These are phyloP conservation scores for Synodontis membranacea DNA, from an alignment of 2,113 vertebrate genomes.

Conservation along the genomic window DNA sequence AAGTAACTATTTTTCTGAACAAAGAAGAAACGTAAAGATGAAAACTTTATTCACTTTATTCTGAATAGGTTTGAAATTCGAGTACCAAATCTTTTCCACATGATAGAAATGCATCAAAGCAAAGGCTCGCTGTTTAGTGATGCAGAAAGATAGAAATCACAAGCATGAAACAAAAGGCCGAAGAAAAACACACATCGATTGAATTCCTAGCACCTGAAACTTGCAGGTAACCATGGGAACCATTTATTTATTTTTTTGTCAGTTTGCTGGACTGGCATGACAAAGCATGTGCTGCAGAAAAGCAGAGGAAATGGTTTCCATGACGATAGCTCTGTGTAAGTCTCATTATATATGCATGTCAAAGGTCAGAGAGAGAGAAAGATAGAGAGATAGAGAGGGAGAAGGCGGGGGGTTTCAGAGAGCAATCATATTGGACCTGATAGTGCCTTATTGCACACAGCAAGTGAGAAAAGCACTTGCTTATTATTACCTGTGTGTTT, in stretches of 20 bases:
- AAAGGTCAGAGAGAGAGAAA: conserved; percentile 17
- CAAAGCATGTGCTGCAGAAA: conserved; percentile 46
- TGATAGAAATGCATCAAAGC: background rate
- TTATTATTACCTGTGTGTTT: background rate
- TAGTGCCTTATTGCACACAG: background rate
- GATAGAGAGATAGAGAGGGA: background rate
- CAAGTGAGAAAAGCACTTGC: background rate
- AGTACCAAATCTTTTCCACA: background rate
- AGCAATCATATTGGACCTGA: background rate
- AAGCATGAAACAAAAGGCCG: background rate
- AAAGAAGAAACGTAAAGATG: too few relatives aligned
- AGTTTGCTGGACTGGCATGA: conserved; percentile 47
- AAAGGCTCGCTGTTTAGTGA: background rate
- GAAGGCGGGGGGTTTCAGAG: background rate
- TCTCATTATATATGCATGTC: background rate
- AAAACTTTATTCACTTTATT: background rate
- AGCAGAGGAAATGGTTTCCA: conserved; percentile 28
- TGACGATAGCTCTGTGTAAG: background rate
- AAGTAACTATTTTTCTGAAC: background rate
- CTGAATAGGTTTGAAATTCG: background rate
- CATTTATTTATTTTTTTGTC: conserved; percentile 37
- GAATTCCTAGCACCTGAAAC: conserved; percentile 27
- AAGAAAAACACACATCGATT: background rate
- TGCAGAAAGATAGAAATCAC: background rate
- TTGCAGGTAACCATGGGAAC: conserved; percentile 67